phyloP scores from a whole-genome alignment of 2,113 vertebrate species.

The Hemiprocne comata region DNA sequence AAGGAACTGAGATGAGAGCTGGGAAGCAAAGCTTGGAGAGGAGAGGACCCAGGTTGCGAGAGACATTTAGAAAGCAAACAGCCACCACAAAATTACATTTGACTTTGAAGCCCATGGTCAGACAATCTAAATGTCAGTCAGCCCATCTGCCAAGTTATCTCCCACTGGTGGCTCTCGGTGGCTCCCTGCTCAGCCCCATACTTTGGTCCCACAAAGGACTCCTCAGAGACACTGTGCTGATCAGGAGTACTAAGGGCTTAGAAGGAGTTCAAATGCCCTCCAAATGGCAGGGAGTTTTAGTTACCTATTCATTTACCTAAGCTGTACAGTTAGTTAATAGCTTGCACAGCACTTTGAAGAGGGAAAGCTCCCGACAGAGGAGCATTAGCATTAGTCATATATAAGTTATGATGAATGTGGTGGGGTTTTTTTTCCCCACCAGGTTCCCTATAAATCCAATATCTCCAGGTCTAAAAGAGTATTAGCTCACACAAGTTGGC shows the following conservation, averaged over 20 bases:
- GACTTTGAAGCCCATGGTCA: background rate
- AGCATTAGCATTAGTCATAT: background rate
- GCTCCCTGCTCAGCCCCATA: background rate
- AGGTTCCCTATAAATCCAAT: background rate
- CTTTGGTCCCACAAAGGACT: background rate
- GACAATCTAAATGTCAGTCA: background rate
- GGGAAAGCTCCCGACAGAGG: background rate
- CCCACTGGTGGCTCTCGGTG: background rate
- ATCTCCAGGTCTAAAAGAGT: background rate
- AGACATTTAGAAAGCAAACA: background rate
- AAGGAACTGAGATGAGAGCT: background rate
- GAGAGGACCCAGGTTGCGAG: background rate
- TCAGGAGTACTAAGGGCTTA: background rate
- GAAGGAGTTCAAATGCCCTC: background rate
- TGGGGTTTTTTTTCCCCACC: background rate
- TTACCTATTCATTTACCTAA: background rate
- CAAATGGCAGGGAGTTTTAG: background rate
- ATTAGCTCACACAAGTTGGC: background rate
- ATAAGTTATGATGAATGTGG: background rate
- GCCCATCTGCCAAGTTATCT: background rate
- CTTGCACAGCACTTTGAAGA: background rate
- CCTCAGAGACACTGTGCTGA: fast-evolving
- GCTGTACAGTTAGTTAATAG: background rate
- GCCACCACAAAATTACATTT: background rate
- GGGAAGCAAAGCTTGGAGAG: background rate